Percentiles rank a stretch among this genome's conserved stretches.
These are phyloP conservation scores for Autographa pulchrina DNA, from an alignment of 2,888 invertebrate species.

Conservation along the genomic window DNA sequence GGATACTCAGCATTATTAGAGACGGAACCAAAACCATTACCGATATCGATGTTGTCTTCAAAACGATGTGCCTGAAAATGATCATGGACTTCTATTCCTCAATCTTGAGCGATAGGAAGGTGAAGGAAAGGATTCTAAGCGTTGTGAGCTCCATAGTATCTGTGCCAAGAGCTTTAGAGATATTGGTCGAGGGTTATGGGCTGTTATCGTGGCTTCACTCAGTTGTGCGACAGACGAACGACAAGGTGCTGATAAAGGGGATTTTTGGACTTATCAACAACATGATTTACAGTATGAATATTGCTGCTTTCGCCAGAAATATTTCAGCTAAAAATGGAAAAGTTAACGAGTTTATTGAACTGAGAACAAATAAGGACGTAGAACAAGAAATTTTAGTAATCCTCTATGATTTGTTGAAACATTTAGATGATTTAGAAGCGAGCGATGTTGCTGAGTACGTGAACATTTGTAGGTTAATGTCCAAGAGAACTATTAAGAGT, in stretches of 20 bases:
- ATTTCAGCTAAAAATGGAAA: slow-evolving; percentile 64
- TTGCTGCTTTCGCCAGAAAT: slow-evolving; percentile 73
- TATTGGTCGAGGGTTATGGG: slow-evolving; percentile 92
- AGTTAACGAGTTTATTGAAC: slow-evolving; percentile 66
- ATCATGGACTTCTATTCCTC: slow-evolving; percentile 92
- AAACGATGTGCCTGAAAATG: slow-evolving; percentile 93
- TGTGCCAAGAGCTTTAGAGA: slow-evolving; percentile 91
- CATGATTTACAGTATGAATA: slow-evolving; percentile 73
- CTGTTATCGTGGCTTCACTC: slow-evolving; percentile 92
- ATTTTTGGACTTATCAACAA: slow-evolving; percentile 72
- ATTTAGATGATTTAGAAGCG: slow-evolving; percentile 68
- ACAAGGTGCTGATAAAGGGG: slow-evolving; percentile 67
- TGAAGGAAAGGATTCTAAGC: slow-evolving; percentile 91
- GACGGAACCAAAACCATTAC: slow-evolving; percentile 93
- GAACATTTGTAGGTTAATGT: slow-evolving; percentile 71
- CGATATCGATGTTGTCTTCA: slow-evolving; percentile 93
- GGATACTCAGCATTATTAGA: slow-evolving; percentile 93
- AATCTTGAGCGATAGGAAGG: slow-evolving; percentile 90
- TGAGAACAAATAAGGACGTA: slow-evolving; percentile 78
- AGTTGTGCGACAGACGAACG: slow-evolving; percentile 71
- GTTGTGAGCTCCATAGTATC: slow-evolving; percentile 90
- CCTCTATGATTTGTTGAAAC: slow-evolving; percentile 71
- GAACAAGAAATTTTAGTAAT: slow-evolving; percentile 78
- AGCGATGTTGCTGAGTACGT: slow-evolving; percentile 72
- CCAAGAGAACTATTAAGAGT: slow-evolving; percentile 77